phyloP scores from a whole-genome alignment of 2,888 invertebrate genomes.

The Masnerella sp. region DNA sequence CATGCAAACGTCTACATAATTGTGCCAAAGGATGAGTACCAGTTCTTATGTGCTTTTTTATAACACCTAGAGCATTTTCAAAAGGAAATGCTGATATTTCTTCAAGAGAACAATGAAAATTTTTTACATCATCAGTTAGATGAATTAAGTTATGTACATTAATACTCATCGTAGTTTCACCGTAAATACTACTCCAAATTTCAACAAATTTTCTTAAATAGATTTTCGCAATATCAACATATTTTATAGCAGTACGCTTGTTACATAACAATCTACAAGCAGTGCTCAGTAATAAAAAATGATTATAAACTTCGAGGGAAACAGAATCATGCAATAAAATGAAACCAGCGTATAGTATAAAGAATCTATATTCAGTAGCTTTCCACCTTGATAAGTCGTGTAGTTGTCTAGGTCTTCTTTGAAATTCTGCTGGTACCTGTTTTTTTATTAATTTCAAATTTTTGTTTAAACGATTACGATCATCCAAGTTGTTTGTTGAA shows the following conservation, averaged over 20 bases:
- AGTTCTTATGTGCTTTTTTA: conserved; percentile 5
- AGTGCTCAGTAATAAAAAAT: conserved; percentile 24
- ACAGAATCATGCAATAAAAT: conserved; percentile 33
- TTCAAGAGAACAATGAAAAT: conserved; percentile 6
- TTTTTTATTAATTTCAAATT: conserved; percentile 7
- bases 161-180: conserved; percentile 11
- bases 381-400: conserved; percentile 13
- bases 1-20: conserved; percentile 20
- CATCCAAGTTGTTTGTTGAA: background rate
- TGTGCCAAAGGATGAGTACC: conserved; percentile 11
- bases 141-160: conserved; percentile 42
- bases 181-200: conserved; percentile 11
- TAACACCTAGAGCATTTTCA: conserved; percentile 15
- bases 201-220: conserved; percentile 27
- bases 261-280: conserved; percentile 26
- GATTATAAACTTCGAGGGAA: conserved; percentile 2
- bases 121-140: conserved; percentile 35
- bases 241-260: conserved; percentile 14
- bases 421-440: conserved; percentile 32
- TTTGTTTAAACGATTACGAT: too few relatives aligned
- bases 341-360: conserved; percentile 27
- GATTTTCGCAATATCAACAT: conserved; percentile 10
- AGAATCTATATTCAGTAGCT: conserved; percentile 38
- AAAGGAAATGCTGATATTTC: conserved; percentile 20
- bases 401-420: conserved; percentile 25